A percentile compares a stretch with the other conserved stretches of the same genome.
Conservation (phyloP, 1,140 invertebrate genomes). For the Monochamus saltuarius region DNA sequence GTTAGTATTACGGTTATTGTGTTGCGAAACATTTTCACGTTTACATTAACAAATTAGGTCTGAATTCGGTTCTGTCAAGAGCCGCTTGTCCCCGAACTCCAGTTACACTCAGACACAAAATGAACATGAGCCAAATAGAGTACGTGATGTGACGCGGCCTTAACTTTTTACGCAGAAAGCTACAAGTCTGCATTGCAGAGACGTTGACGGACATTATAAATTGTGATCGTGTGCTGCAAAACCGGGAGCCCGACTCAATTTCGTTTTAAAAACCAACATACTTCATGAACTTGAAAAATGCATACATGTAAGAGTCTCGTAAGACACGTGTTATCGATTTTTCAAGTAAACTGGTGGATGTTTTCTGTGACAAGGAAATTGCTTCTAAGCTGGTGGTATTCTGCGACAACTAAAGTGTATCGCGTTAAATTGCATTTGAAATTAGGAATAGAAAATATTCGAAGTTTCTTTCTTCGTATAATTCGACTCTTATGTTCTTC, state of each 20-base stretch:
- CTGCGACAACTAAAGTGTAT: too few relatives aligned
- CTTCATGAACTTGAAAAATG: not conserved
- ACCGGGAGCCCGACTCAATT: constrained; percentile 10
- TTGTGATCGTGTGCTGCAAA: constrained; percentile 27
- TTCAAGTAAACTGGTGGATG: not conserved
- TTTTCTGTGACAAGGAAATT: not conserved
- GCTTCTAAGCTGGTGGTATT: not conserved
- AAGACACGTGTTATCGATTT: not conserved
- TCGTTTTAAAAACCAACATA: constrained; percentile 1
- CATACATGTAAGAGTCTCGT: not conserved
- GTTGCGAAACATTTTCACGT: too few relatives aligned
- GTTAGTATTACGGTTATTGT: too few relatives aligned
- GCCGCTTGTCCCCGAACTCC: too few relatives aligned
- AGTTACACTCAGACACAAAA: too few relatives aligned
- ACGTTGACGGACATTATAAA: constrained; percentile 31
- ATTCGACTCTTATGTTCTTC: too few relatives aligned
- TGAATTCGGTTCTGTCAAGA: too few relatives aligned
- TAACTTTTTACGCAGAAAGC: constrained; percentile 17
- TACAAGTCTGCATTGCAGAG: constrained; percentile 24
- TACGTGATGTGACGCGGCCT: constrained; percentile 9
- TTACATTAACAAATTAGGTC: too few relatives aligned
- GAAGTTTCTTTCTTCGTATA: too few relatives aligned
- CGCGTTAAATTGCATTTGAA: too few relatives aligned
- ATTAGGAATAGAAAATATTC: too few relatives aligned
- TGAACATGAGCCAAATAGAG: too few relatives aligned